phyloP scores from a whole-genome alignment of 2,113 vertebrate species.

The Cephalopholis sonnerati region DNA sequence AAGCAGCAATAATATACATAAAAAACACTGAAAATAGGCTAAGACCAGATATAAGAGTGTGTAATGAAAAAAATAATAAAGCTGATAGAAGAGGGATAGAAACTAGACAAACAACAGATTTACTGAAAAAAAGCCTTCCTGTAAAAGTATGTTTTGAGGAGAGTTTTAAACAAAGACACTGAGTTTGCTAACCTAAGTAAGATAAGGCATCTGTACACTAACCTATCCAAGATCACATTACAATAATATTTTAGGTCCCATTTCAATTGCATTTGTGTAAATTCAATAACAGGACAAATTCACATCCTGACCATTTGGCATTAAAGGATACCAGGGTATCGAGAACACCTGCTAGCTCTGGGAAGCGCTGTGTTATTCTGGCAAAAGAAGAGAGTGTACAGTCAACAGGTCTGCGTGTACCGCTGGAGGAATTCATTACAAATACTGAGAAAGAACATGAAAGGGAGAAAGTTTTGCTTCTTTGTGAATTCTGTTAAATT shows the following conservation, averaged over 20 bases:
- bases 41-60: too few species aligned
- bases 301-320: slow-evolving; percentile 20
- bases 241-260: slow-evolving; percentile 14
- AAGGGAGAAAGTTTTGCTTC: slow-evolving; percentile 19
- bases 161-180: too few species aligned
- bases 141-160: too few species aligned
- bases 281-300: slow-evolving; percentile 21
- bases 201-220: not conserved
- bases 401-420: slow-evolving; percentile 79
- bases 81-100: too few species aligned
- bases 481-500: slow-evolving; percentile 28
- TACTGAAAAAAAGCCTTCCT: too few species aligned
- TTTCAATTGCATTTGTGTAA: slow-evolving; percentile 22
- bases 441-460: slow-evolving; percentile 65
- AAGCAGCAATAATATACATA: too few species aligned
- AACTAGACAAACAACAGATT: too few species aligned
- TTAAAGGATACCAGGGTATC: slow-evolving; percentile 25
- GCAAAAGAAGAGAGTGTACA: slow-evolving; percentile 87
- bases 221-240: slow-evolving; percentile 19
- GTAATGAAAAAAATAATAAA: too few species aligned
- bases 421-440: slow-evolving; percentile 72
- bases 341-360: slow-evolving; percentile 71
- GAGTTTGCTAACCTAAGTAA: too few species aligned
- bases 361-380: slow-evolving; percentile 84
- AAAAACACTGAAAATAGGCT: too few species aligned